phyloP scores from a whole-genome alignment of 2,888 invertebrate genomes.

The Physocephala rufipes region DNA sequence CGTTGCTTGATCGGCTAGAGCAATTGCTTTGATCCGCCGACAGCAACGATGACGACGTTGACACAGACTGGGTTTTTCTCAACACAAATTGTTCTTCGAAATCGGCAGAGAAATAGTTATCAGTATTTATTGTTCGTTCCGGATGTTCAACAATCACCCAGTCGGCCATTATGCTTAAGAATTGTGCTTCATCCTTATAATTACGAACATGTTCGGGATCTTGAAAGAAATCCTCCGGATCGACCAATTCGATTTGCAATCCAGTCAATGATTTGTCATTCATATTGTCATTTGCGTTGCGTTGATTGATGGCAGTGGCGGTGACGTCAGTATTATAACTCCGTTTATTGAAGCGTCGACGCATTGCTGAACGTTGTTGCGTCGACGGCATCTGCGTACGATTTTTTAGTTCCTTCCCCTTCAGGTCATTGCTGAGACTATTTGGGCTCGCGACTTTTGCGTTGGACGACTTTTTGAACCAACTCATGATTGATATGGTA shows the following conservation, averaged over 20 bases:
- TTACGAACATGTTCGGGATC: slow-evolving; percentile 63
- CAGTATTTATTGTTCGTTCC: slow-evolving; percentile 36
- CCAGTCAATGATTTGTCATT: slow-evolving; percentile 52
- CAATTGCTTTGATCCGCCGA: slow-evolving; percentile 10
- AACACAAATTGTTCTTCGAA: slow-evolving; percentile 60
- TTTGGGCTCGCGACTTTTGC: slow-evolving; percentile 68
- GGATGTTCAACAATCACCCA: slow-evolving; percentile 62
- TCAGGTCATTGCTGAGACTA: slow-evolving; percentile 41
- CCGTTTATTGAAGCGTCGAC: background rate
- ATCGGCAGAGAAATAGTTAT: slow-evolving; percentile 61
- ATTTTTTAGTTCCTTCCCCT: no score
- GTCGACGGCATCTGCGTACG: background rate
- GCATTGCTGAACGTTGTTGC: slow-evolving; percentile 18
- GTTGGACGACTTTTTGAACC: slow-evolving; percentile 74
- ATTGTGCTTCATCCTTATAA: slow-evolving; percentile 60
- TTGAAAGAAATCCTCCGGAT: slow-evolving; percentile 64
- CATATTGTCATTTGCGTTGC: slow-evolving; percentile 39
- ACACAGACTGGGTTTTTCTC: slow-evolving; percentile 42
- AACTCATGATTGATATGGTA: slow-evolving; percentile 71
- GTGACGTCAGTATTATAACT: slow-evolving; percentile 25
- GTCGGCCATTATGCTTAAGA: slow-evolving; percentile 61
- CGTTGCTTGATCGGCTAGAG: background rate
- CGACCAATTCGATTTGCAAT: slow-evolving; percentile 55
- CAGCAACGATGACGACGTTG: no score
- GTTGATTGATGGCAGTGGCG: background rate